Evolutionary conservation across 2,888 invertebrate genomes (phyloP).

Genomic region (Holacanthella duospinosa): DNA sequence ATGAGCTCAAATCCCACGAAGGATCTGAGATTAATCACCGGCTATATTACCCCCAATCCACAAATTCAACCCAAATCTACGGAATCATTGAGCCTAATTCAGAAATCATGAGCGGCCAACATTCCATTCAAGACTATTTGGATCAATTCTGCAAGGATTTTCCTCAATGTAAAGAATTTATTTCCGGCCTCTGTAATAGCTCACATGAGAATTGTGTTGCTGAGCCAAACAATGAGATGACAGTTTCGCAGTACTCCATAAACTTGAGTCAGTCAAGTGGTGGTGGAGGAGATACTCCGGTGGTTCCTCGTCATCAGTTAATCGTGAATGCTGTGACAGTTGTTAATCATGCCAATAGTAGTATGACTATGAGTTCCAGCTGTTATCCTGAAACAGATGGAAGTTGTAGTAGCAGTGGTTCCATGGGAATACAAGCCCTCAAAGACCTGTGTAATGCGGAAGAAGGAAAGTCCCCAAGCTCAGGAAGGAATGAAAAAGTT

Average conservation of each 20-base stretch:
- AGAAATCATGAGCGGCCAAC: slow-evolving; percentile 7
- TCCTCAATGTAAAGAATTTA: slow-evolving; percentile 55
- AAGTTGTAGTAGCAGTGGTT: not conserved
- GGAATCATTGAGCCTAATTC: not conserved
- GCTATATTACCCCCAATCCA: slow-evolving; percentile 14
- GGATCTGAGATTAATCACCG: slow-evolving; percentile 1
- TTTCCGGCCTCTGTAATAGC: slow-evolving; percentile 42
- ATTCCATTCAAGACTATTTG: slow-evolving; percentile 37
- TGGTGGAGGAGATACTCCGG: slow-evolving; percentile 10
- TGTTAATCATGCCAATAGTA: slow-evolving; percentile 4
- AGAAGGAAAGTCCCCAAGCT: not conserved
- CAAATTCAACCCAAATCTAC: slow-evolving; percentile 11
- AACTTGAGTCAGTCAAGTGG: slow-evolving; percentile 14
- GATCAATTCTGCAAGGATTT: slow-evolving; percentile 60
- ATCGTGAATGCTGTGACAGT: slow-evolving; percentile 5
- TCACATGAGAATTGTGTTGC: not conserved
- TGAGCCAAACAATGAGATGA: slow-evolving; percentile 8
- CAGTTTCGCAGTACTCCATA: slow-evolving; percentile 21
- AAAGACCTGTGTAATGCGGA: not conserved
- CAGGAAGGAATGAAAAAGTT: not conserved
- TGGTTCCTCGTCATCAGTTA: slow-evolving; percentile 5
- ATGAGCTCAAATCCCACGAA: slow-evolving; percentile 5
- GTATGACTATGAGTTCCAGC: slow-evolving; percentile 1
- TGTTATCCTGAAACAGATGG: not conserved
- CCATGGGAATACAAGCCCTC: not conserved